Evolutionary conservation across 2,888 invertebrate species (phyloP).

Genomic region (Pimpla rufipes): DNA sequence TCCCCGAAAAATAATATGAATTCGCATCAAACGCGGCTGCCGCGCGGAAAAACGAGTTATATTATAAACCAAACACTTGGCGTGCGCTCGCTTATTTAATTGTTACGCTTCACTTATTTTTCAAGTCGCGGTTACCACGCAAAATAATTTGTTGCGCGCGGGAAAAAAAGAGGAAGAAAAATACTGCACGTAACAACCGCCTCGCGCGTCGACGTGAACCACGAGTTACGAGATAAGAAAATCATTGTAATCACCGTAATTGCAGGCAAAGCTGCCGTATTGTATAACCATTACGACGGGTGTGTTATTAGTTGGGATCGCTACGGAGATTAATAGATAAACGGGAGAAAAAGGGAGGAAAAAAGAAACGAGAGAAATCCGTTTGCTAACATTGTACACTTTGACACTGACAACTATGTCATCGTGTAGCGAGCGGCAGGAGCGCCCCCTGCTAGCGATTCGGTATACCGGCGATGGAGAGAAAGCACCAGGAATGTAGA

Average conservation of each 20-base stretch:
- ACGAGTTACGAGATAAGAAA: background rate
- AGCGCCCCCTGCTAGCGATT: background rate
- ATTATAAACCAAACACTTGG: background rate
- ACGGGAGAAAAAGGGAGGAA: background rate
- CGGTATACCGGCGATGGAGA: background rate
- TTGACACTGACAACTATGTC: constrained; percentile 6
- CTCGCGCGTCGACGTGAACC: background rate
- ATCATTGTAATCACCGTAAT: constrained; percentile 8
- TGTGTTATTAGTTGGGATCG: constrained; percentile 9
- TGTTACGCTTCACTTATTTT: background rate
- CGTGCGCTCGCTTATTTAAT: background rate
- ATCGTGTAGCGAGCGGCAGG: background rate
- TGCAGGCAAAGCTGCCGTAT: constrained; percentile 4
- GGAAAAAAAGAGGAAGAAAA: too few relatives aligned
- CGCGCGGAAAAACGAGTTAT: background rate
- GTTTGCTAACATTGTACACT: constrained; percentile 17
- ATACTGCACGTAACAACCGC: background rate
- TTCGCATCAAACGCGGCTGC: background rate
- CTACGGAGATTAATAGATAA: background rate
- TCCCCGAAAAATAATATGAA: background rate
- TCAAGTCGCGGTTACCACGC: background rate
- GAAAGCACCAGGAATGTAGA: too few relatives aligned
- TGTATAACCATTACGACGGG: background rate
- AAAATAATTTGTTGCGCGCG: background rate
- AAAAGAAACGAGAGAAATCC: background rate